Base-by-base conservation (phyloP, 2,113 vertebrate genomes). In the Perca schrenkii region DNA sequence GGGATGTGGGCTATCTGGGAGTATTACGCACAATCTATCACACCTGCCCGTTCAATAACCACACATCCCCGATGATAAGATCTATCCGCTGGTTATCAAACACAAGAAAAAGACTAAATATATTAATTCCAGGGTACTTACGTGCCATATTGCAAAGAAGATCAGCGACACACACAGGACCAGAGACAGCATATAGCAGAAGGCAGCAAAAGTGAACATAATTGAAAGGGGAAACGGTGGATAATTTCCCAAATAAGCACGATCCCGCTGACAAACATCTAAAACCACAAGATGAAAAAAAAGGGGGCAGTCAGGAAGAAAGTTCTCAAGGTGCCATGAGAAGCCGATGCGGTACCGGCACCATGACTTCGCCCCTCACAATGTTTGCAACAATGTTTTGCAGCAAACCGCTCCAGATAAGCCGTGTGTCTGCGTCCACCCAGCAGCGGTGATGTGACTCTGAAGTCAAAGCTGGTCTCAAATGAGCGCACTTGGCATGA, bases 71-170 rank as follows among this genome's bases (percentile, higher is more conserved):
- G 53, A 52, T 49, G 25, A 46, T 40, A 1, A 52, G 19, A 21
- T 11, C 25, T 52, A 21, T 6, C 43, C 16, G 4, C 67, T 13
- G 14, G 1, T 46, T 21, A 16, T 47, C 8, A 61, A 16, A 73
- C 4, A 14, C 1, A n/a, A 16, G 3, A 15, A 17, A 19, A 62
- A 53, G 1, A 61, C 3, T n/a, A 11, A 57, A 60, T 14, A 47
- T 0, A 71, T 40, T 6, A 34, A 13, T 31, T 34, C 12, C 34
- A 8, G 56, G 83, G 22, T 91, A 99, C 98, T 99, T 94, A 99
- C 98, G 73, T 98, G 97, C 98, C 98, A 98, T 93, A 99, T 97
- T 64, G 97, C 98, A 92, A 99, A 99, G 94, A 99, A 99, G 95
- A 99, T 98, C 79, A 99, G 96, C 6, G 98, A 97, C 7, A 97